Evolutionary conservation across 2,113 vertebrate genomes (phyloP).

Genomic region (Scomber colias): DNA sequence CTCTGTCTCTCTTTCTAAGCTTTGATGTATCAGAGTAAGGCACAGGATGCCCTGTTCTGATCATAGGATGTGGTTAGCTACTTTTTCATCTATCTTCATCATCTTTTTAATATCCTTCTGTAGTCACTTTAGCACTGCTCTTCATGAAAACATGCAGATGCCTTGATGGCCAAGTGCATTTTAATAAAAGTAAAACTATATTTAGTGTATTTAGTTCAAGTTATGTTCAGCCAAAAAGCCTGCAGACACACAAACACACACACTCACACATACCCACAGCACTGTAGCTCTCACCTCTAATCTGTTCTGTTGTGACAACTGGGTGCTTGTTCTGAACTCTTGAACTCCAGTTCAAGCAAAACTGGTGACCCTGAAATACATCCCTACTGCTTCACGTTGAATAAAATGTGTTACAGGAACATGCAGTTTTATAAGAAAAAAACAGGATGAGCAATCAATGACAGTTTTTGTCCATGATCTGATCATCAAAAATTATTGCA

Average conservation of each 20-base stretch:
- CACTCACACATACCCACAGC: not conserved
- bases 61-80: not conserved
- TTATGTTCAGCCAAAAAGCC: constrained; percentile 22
- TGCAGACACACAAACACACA: constrained; percentile 23
- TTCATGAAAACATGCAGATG: not conserved
- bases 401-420: constrained; percentile 35
- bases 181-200: constrained; percentile 23
- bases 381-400: constrained; percentile 35
- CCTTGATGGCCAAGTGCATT: not conserved
- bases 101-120: not conserved
- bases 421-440: constrained; percentile 6
- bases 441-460: not conserved
- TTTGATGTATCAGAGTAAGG: constrained; percentile 57
- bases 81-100: constrained; percentile 1
- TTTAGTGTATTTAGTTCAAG: not conserved
- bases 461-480: not conserved
- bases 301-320: constrained; percentile 51
- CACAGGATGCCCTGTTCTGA: constrained; percentile 34
- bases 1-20: constrained; percentile 17
- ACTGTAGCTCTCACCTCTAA: constrained; percentile 42
- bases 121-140: not conserved
- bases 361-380: constrained; percentile 36
- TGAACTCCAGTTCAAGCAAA: constrained; percentile 42
- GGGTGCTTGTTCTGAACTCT: constrained; percentile 42
- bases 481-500: not conserved